These are phyloP conservation scores for Dendrocincla tyrannina DNA, from an alignment of 2,797 vertebrate genomes.

Conservation along the genomic window DNA sequence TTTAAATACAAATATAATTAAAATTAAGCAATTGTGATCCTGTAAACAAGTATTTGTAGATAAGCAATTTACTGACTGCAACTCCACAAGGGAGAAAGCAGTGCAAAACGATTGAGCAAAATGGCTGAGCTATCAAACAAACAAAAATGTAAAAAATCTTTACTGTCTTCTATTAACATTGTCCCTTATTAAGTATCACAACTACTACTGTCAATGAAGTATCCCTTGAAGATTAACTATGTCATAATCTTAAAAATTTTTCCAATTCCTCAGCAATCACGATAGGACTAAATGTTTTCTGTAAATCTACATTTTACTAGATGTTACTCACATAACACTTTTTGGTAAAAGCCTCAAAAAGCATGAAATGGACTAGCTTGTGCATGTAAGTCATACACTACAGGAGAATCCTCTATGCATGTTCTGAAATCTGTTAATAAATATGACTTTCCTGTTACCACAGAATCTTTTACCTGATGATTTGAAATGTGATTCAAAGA, in stretches of 20 bases:
- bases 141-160: not conserved
- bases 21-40: not conserved
- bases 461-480: not conserved
- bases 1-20: not conserved
- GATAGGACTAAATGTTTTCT: not conserved
- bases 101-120: not conserved
- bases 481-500: not conserved
- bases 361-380: not conserved
- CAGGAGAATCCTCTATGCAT: not conserved
- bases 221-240: not conserved
- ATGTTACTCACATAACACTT: not conserved
- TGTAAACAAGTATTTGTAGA: not conserved
- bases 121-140: not conserved
- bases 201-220: not conserved
- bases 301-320: not conserved
- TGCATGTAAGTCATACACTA: not conserved
- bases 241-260: not conserved
- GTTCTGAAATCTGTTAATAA: not conserved
- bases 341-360: not conserved
- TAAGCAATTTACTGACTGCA: not conserved
- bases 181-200: not conserved
- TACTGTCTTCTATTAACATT: not conserved
- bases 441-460: not conserved
- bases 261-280: not conserved
- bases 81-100: not conserved